Conservation (phyloP, 2,888 invertebrate genomes). For the Epinotia demarniana region DNA sequence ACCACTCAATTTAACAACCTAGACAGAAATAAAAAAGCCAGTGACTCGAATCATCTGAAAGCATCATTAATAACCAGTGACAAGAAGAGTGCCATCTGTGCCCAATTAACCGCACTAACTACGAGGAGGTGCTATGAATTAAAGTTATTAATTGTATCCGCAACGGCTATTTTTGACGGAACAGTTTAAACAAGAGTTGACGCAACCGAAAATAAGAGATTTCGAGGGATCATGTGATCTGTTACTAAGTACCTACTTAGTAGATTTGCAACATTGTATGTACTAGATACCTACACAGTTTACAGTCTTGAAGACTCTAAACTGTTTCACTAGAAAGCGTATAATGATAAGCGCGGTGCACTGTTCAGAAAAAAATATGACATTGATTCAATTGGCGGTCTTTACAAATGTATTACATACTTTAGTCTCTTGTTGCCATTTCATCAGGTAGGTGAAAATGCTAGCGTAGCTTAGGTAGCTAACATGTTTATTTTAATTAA, state of each 20-base stretch:
- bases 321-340: too few species aligned
- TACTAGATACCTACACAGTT: too few species aligned
- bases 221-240: too few species aligned
- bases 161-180: constrained; percentile 28
- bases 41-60: constrained; percentile 37
- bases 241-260: too few species aligned
- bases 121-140: constrained; percentile 39
- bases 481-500: too few species aligned
- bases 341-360: too few species aligned
- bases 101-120: constrained; percentile 44
- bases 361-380: too few species aligned
- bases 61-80: constrained; percentile 30
- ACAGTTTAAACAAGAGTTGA: constrained; percentile 2
- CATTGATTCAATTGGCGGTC: too few species aligned
- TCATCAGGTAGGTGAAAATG: neutral
- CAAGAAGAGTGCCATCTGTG: constrained; percentile 35
- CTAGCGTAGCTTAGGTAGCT: neutral
- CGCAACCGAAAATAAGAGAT: neutral
- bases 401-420: too few species aligned
- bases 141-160: constrained; percentile 44
- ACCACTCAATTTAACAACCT: constrained; percentile 30
- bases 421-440: too few species aligned
- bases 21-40: constrained; percentile 33
- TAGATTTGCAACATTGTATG: too few species aligned
- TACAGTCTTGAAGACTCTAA: too few species aligned